Evolutionary conservation across 2,888 invertebrate genomes (phyloP), one percentile per base, ranked within the genome.

Genomic region (Cosmopolites sordidus): DNA sequence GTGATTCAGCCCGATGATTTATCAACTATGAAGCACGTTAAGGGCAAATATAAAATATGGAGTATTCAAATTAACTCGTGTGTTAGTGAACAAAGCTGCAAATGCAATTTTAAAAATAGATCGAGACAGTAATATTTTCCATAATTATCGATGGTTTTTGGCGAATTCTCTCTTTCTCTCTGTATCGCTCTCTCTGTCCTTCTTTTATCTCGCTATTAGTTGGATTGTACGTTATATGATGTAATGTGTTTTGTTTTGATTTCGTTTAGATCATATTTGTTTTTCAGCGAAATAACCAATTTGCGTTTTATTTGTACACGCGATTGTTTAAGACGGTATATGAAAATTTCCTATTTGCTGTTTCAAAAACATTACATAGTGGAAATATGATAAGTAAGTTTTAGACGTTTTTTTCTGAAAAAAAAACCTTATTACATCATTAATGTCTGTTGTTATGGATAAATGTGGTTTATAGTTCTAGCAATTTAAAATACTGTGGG

Each of bases 381-480:
- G 43, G 11, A 33, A 27, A 5, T n/a, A 11, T 50, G 51, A 55
- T 16, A 47, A 50, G 50, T 43, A 22, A 22, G 3, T n/a, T n/a
- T n/a, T n/a, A n/a, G n/a, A n/a, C n/a, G n/a, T n/a, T n/a, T n/a
- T n/a, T n/a, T n/a, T n/a, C n/a, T n/a, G n/a, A n/a, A n/a, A n/a
- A n/a, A n/a, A n/a, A n/a, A n/a, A n/a, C n/a, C n/a, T n/a, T n/a
- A n/a, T n/a, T n/a, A n/a, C n/a, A n/a, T n/a, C n/a, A n/a, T n/a
- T n/a, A n/a, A n/a, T n/a, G n/a, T n/a, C n/a, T n/a, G n/a, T n/a
- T n/a, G n/a, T n/a, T n/a, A n/a, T n/a, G n/a, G n/a, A n/a, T n/a
- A n/a, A n/a, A n/a, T n/a, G n/a, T n/a, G n/a, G n/a, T n/a, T n/a
- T n/a, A n/a, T n/a, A n/a, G n/a, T n/a, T n/a, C n/a, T n/a, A n/a